A percentile compares a stretch with the other conserved stretches of the same genome.
These are phyloP conservation scores for Didymodactylos carnosus DNA, from an alignment of 2,888 invertebrate genomes.

Conservation along the genomic window DNA sequence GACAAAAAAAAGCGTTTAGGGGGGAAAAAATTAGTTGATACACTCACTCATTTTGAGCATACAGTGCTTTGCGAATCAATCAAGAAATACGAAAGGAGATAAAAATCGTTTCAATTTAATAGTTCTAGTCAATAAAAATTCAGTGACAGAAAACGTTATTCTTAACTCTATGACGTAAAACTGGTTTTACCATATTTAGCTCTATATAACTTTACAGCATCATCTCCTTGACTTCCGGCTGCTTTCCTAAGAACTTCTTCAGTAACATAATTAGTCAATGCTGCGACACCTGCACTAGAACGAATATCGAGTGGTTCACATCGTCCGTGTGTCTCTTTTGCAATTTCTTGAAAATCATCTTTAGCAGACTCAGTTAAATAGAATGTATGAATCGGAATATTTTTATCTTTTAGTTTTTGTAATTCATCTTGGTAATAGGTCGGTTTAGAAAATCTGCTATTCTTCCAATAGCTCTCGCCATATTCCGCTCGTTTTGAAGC, in stretches of 20 bases:
- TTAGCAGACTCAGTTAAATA: neutral
- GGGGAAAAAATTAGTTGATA: too few relatives aligned
- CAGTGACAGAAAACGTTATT: too few relatives aligned
- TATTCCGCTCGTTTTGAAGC: neutral
- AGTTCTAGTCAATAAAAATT: too few relatives aligned
- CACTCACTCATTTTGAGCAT: too few relatives aligned
- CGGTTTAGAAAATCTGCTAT: neutral
- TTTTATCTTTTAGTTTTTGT: neutral
- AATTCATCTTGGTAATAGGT: neutral
- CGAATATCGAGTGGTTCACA: neutral
- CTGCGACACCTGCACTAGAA: neutral
- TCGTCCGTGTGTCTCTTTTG: neutral
- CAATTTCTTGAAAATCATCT: neutral
- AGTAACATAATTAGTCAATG: neutral
- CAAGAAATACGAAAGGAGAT: too few relatives aligned
- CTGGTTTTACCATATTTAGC: neutral
- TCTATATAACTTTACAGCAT: neutral
- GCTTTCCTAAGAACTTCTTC: neutral
- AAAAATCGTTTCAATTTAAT: too few relatives aligned
- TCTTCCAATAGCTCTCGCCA: neutral
- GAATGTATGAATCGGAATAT: neutral
- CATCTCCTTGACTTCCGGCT: neutral
- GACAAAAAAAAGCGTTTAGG: too few relatives aligned
- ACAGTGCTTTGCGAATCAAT: too few relatives aligned
- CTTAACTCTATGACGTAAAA: neutral